These are phyloP conservation scores for Lycorma delicatula DNA, from an alignment of 1,140 invertebrate genomes.

Conservation along the genomic window DNA sequence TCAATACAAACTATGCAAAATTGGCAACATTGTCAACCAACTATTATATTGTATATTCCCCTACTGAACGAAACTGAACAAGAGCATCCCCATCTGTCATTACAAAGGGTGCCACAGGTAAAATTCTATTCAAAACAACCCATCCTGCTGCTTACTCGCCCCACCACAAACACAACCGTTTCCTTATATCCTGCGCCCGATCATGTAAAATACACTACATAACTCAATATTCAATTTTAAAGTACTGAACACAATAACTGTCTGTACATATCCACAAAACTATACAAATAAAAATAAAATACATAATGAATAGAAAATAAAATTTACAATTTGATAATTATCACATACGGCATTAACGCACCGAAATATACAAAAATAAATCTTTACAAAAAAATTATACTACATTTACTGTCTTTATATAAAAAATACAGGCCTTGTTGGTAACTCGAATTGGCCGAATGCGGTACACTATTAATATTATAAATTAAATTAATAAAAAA, in stretches of 20 bases:
- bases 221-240: not conserved
- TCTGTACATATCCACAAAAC: not conserved
- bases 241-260: not conserved
- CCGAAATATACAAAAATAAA: constrained; percentile 14
- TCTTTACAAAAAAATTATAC: not conserved
- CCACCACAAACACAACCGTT: not conserved
- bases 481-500: too few relatives aligned
- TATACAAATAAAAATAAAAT: not conserved
- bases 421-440: constrained; percentile 6
- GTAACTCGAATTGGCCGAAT: constrained; percentile 6
- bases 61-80: not conserved
- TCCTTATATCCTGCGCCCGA: not conserved
- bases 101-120: not conserved
- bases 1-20: not conserved
- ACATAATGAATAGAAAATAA: constrained; percentile 1
- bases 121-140: not conserved
- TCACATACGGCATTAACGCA: not conserved
- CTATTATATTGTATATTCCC: constrained; percentile 1
- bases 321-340: constrained; percentile 9
- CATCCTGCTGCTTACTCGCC: not conserved
- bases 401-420: constrained; percentile 1
- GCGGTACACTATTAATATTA: too few relatives aligned
- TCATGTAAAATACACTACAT: not conserved
- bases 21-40: constrained; percentile 18
- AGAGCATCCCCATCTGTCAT: not conserved